Conservation (phyloP, 2,888 invertebrate species). For the Schizaphis graminum region DNA sequence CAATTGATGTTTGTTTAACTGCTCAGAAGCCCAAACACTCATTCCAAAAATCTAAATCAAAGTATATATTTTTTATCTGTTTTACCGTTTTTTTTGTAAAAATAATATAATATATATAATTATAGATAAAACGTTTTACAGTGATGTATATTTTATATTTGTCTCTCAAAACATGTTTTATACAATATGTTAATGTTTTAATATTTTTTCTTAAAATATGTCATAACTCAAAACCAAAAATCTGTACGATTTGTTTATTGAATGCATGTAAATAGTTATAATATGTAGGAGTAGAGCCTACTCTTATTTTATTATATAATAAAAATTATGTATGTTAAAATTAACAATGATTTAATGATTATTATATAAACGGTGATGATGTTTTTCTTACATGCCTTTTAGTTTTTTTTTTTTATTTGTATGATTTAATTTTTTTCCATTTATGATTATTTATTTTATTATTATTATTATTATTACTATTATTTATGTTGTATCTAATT, state of each 20-base stretch:
- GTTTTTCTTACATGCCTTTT: constrained; percentile 51
- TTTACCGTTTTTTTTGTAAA: constrained; percentile 26
- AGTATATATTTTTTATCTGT: constrained; percentile 45
- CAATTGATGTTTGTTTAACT: constrained; percentile 8
- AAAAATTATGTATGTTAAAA: constrained; percentile 19
- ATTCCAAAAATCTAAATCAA: constrained; percentile 40
- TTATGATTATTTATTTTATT: constrained; percentile 14
- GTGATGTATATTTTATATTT: neutral
- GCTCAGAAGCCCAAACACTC: constrained; percentile 12
- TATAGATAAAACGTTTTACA: constrained; percentile 7
- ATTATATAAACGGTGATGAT: constrained; percentile 32
- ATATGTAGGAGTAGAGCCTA: neutral
- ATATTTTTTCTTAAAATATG: constrained; percentile 13
- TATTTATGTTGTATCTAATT: constrained; percentile 50
- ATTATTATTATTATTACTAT: constrained; percentile 18
- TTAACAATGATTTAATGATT: constrained; percentile 20
- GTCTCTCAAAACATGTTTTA: constrained; percentile 26
- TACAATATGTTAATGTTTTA: constrained; percentile 28
- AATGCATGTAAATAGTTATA: constrained; percentile 36
- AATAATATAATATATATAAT: constrained; percentile 7
- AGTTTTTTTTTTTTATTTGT: constrained; percentile 8
- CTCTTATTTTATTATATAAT: constrained; percentile 51
- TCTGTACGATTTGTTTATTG: constrained; percentile 27
- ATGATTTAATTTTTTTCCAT: constrained; percentile 14
- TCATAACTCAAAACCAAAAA: constrained; percentile 41